Conservation (phyloP, 2,797 vertebrate genomes). For the Enoplosus armatus region DNA sequence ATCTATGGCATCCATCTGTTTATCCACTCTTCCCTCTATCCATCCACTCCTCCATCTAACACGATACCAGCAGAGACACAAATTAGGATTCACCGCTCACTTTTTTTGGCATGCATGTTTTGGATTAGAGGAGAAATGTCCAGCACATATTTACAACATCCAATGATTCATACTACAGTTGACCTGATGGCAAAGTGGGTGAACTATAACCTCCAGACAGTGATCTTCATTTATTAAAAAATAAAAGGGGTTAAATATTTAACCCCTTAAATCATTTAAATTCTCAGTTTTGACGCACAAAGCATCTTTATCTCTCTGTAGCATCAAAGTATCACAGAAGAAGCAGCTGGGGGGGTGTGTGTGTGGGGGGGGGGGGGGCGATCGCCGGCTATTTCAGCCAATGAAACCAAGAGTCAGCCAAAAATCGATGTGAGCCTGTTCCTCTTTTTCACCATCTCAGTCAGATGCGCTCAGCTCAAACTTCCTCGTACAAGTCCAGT, state of each 20-base stretch:
- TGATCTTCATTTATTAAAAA: not conserved
- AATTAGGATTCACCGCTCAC: not conserved
- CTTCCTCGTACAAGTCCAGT: conserved; percentile 68
- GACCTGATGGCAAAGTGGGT: not conserved
- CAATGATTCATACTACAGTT: not conserved
- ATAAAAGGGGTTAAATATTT: no score
- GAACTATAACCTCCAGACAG: not conserved
- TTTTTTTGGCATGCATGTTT: not conserved
- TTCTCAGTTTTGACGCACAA: no score
- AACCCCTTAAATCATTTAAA: no score
- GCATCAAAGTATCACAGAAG: not conserved
- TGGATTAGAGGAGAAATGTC: not conserved
- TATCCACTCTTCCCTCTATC: not conserved
- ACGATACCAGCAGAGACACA: not conserved
- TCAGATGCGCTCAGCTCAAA: conserved; percentile 41
- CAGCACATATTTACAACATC: not conserved
- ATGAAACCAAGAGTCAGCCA: conserved; percentile 28
- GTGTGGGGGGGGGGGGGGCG: not conserved
- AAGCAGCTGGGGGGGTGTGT: not conserved
- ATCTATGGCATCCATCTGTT: not conserved
- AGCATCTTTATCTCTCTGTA: not conserved
- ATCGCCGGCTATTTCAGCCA: conserved; percentile 3
- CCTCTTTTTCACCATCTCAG: conserved; percentile 57
- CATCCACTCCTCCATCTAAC: not conserved
- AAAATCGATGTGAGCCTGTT: conserved; percentile 42